A percentile compares a stretch with the other conserved stretches of the same genome.
These are phyloP conservation scores for Tipula lateralis DNA, from an alignment of 2,888 invertebrate genomes.

Conservation along the genomic window DNA sequence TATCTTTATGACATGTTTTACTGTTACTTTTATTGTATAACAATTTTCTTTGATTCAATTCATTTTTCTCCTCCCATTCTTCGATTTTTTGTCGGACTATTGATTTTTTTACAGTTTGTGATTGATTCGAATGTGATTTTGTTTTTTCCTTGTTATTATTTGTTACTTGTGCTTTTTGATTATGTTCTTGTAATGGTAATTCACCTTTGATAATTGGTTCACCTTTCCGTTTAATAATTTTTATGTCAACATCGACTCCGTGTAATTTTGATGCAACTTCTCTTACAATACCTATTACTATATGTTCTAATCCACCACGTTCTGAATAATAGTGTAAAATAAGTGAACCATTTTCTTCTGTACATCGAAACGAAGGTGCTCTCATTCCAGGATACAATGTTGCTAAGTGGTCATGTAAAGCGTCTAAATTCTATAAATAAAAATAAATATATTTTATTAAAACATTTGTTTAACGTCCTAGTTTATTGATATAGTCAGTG, in stretches of 20 bases:
- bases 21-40: not conserved
- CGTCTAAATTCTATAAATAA: conserved; percentile 77
- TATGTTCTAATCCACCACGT: conserved; percentile 87
- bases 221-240: conserved; percentile 80
- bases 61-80: conserved; percentile 21
- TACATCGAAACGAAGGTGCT: conserved; percentile 93
- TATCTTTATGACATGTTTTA: conserved; percentile 13
- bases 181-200: not conserved
- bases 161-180: conserved; percentile 6
- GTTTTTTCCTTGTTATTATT: not conserved
- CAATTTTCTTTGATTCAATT: not conserved
- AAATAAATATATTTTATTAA: not conserved
- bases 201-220: conserved; percentile 52
- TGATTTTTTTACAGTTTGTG: not conserved
- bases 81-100: conserved; percentile 15
- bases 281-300: conserved; percentile 96
- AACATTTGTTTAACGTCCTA: not conserved
- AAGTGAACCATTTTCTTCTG: conserved; percentile 85
- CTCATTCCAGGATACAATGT: conserved; percentile 93
- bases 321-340: conserved; percentile 95
- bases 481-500: not conserved
- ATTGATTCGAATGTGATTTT: not conserved
- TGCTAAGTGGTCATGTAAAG: conserved; percentile 89
- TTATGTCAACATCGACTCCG: conserved; percentile 86
- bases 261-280: conserved; percentile 92